Base-by-base conservation (phyloP, 2,113 vertebrate species). In the Menidia beryllina region DNA sequence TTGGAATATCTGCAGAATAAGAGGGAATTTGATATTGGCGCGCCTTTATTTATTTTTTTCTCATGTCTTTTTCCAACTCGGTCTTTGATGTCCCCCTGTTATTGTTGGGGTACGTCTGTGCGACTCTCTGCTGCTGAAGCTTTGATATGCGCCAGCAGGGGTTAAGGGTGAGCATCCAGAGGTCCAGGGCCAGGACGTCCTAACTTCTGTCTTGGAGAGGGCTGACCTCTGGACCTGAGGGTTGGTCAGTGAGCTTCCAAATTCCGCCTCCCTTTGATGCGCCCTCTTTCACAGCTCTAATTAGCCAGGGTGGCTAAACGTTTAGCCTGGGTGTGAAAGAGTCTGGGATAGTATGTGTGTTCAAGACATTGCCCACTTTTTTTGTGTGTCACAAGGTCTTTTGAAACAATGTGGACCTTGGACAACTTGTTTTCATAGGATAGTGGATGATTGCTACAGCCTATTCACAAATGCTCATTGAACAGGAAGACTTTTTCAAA, bases 291-390 rank as follows among this genome's bases (percentile, higher is more conserved):
- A 91, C 72, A 88, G 86, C 82, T 81, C 75, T 93, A 93, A 94
- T 94, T 94, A 94, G 83, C 91, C 66, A 66, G 84, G 86, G 87
- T 90, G 88, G 92, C 90, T 92, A 93, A 93, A 93, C 90, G 89
- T 93, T 93, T 93, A 91, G 92, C 88, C 87, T 83, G 82, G 82
- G 86, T 49, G 79, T 93, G 90, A 93, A 94, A 91, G 89, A 88
- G 90, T 86, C 86, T 69, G 81, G 76, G 81, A 82, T 79, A 73
- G 86, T 79, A 84, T 88, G 88, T 87, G 86, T 91, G 82, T 91
- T 87, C 87, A 85, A 92, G 88, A 88, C 89, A 86, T 80, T 86
- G 89, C 75, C 84, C 25, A 61, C 85, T 92, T 87, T 79, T n/a
- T 88, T 74, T 79, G 82, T 75, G 83, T 91, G 83, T 89, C 86